These are phyloP conservation scores for Polypedilum pembai DNA, from an alignment of 1,140 invertebrate genomes.

Conservation along the genomic window DNA sequence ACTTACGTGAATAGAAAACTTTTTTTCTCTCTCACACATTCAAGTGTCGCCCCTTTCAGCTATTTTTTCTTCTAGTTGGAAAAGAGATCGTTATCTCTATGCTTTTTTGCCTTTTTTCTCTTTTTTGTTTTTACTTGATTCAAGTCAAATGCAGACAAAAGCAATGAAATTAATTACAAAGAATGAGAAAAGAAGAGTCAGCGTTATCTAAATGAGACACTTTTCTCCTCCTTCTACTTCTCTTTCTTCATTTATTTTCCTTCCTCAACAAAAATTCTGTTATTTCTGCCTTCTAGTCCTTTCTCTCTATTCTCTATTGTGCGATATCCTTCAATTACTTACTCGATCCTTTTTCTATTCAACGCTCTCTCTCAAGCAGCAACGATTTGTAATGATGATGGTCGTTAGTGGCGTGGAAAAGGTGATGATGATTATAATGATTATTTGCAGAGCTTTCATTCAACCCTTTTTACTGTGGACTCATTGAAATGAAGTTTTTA, in stretches of 20 bases:
- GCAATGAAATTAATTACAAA: slow-evolving; percentile 19
- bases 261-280: not conserved
- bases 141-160: slow-evolving; percentile 17
- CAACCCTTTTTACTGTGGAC: no score
- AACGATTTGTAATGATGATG: not conserved
- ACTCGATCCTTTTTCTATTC: slow-evolving; percentile 3
- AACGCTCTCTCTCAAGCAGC: not conserved
- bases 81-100: slow-evolving; percentile 4
- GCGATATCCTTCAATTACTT: not conserved
- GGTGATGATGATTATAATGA: no score
- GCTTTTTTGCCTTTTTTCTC: not conserved
- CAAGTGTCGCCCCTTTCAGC: slow-evolving; percentile 9
- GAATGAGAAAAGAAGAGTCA: not conserved
- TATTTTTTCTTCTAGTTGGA: not conserved
- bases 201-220: slow-evolving; percentile 16
- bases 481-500: no score
- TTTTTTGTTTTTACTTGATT: not conserved
- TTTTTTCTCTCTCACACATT: not conserved
- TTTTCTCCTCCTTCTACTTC: not conserved
- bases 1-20: slow-evolving; percentile 15
- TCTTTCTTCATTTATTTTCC: not conserved
- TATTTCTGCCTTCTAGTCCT: not conserved
- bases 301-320: not conserved
- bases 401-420: not conserved
- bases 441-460: no score